Percentiles rank a stretch among this genome's conserved stretches.
Evolutionary conservation across 2,113 vertebrate genomes (phyloP).

Genomic region (Amazona vittata): DNA sequence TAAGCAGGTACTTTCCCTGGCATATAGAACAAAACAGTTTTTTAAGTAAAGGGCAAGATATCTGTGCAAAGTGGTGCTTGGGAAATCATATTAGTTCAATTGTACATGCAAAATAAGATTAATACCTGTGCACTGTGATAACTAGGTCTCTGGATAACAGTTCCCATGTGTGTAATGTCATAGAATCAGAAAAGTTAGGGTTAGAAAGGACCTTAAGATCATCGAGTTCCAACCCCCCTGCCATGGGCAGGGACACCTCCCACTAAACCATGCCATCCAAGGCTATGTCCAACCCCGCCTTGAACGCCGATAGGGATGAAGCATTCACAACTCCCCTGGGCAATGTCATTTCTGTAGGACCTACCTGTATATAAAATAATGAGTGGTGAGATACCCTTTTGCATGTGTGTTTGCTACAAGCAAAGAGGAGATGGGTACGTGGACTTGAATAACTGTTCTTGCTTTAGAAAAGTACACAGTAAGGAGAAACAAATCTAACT

Average conservation of each 20-base stretch:
- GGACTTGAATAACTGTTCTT: neutral
- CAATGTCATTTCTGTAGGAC: neutral
- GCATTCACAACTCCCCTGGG: too few relatives aligned
- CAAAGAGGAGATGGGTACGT: neutral
- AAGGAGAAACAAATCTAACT: neutral
- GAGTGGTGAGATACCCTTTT: neutral
- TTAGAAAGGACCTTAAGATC: too few relatives aligned
- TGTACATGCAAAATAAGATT: neutral
- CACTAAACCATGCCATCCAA: too few relatives aligned
- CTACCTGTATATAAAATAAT: fast-evolving
- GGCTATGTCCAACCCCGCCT: too few relatives aligned
- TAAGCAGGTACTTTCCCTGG: neutral
- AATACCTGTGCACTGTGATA: neutral
- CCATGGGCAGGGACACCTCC: too few relatives aligned
- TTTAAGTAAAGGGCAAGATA: neutral
- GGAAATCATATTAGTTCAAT: neutral
- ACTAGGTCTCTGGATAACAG: neutral
- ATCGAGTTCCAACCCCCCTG: too few relatives aligned
- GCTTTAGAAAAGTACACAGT: neutral
- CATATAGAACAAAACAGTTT: neutral
- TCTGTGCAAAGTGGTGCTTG: neutral
- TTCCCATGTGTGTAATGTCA: neutral
- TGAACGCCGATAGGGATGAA: too few relatives aligned
- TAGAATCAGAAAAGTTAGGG: too few relatives aligned
- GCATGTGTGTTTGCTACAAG: fast-evolving